Conservation (phyloP, 2,888 invertebrate genomes). For the Leptinotarsa haldemani region DNA sequence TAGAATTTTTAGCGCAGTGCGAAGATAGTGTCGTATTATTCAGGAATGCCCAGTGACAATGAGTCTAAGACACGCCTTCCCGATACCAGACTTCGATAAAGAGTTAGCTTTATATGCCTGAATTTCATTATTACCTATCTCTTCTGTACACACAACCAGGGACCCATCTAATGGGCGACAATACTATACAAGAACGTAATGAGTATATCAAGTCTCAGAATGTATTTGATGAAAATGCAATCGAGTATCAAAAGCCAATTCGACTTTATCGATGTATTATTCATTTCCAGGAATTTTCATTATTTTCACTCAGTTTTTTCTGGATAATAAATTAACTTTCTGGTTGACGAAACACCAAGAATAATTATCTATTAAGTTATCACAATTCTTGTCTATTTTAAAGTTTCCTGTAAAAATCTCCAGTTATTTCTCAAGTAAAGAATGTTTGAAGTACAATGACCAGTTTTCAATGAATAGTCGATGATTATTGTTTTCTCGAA, state of each 20-base stretch:
- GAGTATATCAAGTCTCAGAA: constrained; percentile 4
- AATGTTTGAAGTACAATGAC: too few relatives aligned
- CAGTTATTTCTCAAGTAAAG: too few relatives aligned
- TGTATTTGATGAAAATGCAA: constrained; percentile 3
- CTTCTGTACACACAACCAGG: constrained; percentile 49
- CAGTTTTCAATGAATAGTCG: too few relatives aligned
- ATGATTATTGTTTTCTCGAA: too few relatives aligned
- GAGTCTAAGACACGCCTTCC: constrained; percentile 63
- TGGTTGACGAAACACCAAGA: background rate
- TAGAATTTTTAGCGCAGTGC: constrained; percentile 52
- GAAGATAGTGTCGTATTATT: constrained; percentile 63
- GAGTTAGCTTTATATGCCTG: constrained; percentile 62
- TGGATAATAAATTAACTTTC: constrained; percentile 4
- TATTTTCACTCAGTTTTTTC: background rate
- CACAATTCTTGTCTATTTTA: too few relatives aligned
- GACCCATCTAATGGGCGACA: constrained; percentile 44
- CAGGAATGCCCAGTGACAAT: constrained; percentile 65
- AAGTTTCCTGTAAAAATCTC: too few relatives aligned
- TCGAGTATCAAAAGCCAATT: background rate
- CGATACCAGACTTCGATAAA: constrained; percentile 63
- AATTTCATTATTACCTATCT: constrained; percentile 60
- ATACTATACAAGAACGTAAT: constrained; percentile 19
- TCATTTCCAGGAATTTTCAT: constrained; percentile 4
- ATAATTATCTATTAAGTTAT: background rate
- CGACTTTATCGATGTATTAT: background rate